Evolutionary conservation across 2,113 vertebrate species (phyloP).

Genomic region (Anoplopoma fimbria): DNA sequence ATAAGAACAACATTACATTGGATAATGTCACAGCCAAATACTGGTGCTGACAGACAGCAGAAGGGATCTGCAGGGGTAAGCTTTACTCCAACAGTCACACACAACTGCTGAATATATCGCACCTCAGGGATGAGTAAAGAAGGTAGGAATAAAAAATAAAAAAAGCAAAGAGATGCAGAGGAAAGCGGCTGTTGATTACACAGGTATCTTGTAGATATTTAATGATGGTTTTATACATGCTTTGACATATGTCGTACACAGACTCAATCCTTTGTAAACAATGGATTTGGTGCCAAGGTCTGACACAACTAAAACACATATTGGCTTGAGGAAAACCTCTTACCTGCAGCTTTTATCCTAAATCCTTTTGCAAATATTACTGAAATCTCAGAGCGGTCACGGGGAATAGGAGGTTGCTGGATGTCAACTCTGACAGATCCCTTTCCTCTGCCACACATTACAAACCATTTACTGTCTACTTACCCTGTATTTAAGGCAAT

Average conservation of each 20-base stretch:
- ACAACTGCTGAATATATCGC: slow-evolving; percentile 36
- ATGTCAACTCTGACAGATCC: slow-evolving; percentile 75
- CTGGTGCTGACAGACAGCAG: slow-evolving; percentile 48
- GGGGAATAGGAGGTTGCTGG: slow-evolving; percentile 69
- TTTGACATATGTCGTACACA: slow-evolving; percentile 56
- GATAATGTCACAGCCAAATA: slow-evolving; percentile 67
- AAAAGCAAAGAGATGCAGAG: slow-evolving; percentile 41
- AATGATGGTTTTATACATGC: slow-evolving; percentile 28
- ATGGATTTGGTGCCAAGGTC: slow-evolving; percentile 39
- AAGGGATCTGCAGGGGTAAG: slow-evolving; percentile 51
- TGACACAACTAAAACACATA: slow-evolving; percentile 56
- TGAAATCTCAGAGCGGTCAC: slow-evolving; percentile 66
- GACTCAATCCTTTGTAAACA: slow-evolving; percentile 32
- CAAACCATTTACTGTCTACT: slow-evolving; percentile 79
- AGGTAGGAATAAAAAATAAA: slow-evolving; percentile 36
- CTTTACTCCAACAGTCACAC: slow-evolving; percentile 48
- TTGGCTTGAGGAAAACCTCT: slow-evolving; percentile 63
- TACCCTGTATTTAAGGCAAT: slow-evolving; percentile 83
- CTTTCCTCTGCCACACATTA: slow-evolving; percentile 75
- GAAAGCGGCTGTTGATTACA: slow-evolving; percentile 50
- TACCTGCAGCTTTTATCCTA: slow-evolving; percentile 75
- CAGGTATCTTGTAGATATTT: slow-evolving; percentile 36
- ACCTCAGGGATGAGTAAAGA: slow-evolving; percentile 42
- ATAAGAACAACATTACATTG: slow-evolving; percentile 72
- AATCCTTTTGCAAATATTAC: slow-evolving; percentile 78